Evolutionary conservation across 64 coral and sea anemone genomes (phyloP), one percentile per base, ranked within the genome.

Genomic region (Stichodactyla mertensii): DNA sequence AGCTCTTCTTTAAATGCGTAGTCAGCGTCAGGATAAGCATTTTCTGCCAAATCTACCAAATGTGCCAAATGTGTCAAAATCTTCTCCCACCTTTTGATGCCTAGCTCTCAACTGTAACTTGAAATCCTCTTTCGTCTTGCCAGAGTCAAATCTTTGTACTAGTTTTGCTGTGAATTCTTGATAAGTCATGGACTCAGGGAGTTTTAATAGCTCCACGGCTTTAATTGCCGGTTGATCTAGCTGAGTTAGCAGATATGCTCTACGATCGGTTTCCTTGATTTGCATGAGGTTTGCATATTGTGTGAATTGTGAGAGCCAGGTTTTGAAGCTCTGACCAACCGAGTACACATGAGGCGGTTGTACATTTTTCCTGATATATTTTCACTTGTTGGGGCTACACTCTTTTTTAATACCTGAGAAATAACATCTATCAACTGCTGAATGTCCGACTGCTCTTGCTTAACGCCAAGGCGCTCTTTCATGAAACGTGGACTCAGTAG

Each of bases 221-320:
- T 60, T 87, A 80, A 67, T 88, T 2, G 90, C 86, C 55, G 58
- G 86, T 82, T 87, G 90, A 71, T 92, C 86, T 54, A 92, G 24
- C 64, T 57, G 54, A 23, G 57, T 92, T 18, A 92, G 85, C 45
- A 92, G 80, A 87, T 82, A 92, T 16, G 86, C 90, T 58, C 27
- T 56, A 45, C 80, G 59, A 55, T 87, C 64, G 45, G 45, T 61
- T 19, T 71, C 20, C 22, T 62, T 62, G 79, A 83, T 82, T 52
- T 83, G 77, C 61, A 88, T 64, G 1, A 87, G 55, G 57, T 83
- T 59, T 56, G 61, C 91, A 87, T 87, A 87, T 87, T 92, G 85
- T 28, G 57, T 19, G 71, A 87, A 82, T 79, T 87, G 52, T 16
- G 79, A 87, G 16, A 82, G 58, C 87, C 87, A 88, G 22, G 52